A percentile compares a stretch with the other conserved stretches of the same genome.
Conservation (phyloP, 2,888 invertebrate genomes). For the Microctonus hyperodae region DNA sequence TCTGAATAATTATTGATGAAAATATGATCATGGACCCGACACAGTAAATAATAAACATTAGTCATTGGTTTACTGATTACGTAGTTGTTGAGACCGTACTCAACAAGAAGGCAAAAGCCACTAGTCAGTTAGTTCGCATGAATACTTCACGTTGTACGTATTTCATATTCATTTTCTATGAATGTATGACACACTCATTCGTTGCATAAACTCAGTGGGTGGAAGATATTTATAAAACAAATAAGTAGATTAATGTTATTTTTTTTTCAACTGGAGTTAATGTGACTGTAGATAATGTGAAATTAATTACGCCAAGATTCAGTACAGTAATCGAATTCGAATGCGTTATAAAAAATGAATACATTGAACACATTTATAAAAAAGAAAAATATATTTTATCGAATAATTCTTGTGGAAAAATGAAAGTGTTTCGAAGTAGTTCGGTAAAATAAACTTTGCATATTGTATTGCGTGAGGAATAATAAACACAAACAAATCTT, state of each 20-base stretch:
- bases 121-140: constrained; percentile 39
- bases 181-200: not conserved
- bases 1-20: not conserved
- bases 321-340: not conserved
- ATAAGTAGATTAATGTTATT: not conserved
- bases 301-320: not conserved
- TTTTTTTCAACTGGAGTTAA: not conserved
- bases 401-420: too few relatives aligned
- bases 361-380: too few relatives aligned
- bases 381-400: too few relatives aligned
- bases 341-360: too few relatives aligned
- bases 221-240: not conserved
- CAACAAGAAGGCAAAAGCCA: constrained; percentile 41
- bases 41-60: constrained; percentile 37
- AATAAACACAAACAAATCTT: constrained; percentile 25
- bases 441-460: not conserved
- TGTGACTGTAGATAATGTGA: not conserved
- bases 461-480: not conserved
- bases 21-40: too few relatives aligned
- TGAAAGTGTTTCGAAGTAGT: not conserved
- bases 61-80: constrained; percentile 40
- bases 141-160: constrained; percentile 7
- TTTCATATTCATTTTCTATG: not conserved
- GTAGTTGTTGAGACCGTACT: constrained; percentile 33
- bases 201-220: not conserved